phyloP scores from a whole-genome alignment of 2,113 vertebrate genomes.

The Formicarius rufipectus region DNA sequence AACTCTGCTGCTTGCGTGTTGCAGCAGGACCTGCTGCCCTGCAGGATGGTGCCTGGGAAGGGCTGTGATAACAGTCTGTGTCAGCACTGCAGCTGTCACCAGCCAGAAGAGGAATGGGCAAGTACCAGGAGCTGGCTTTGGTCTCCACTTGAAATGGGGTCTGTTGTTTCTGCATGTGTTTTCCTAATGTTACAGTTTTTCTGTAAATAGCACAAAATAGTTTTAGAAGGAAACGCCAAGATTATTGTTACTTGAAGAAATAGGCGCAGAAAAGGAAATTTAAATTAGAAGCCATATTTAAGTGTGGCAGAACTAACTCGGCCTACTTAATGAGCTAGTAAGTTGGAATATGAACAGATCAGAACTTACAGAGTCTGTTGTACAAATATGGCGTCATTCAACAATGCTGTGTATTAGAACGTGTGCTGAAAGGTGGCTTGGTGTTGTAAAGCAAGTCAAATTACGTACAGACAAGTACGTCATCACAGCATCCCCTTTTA shows the following conservation, averaged over 20 bases:
- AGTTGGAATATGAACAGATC: not conserved
- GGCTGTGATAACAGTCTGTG: not conserved
- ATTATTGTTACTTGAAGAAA: not conserved
- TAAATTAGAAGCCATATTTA: not conserved
- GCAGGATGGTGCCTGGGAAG: not conserved
- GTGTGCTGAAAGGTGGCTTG: not conserved
- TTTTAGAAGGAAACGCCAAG: not conserved
- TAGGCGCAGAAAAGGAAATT: not conserved
- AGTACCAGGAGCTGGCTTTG: fast-evolving
- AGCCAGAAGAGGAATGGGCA: not conserved
- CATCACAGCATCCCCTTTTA: not conserved
- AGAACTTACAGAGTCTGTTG: not conserved
- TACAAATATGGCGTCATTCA: not conserved
- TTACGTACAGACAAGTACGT: fast-evolving
- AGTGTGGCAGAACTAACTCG: not conserved
- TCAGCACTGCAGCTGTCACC: not conserved
- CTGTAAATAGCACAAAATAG: not conserved
- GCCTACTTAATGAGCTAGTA: not conserved
- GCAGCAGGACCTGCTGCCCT: not conserved
- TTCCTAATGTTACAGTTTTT: not conserved
- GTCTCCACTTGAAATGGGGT: not conserved
- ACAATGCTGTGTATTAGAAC: not conserved
- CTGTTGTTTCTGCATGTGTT: not conserved
- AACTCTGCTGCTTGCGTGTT: fast-evolving
- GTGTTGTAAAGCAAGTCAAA: not conserved